These are phyloP conservation scores for Loriculus beryllinus DNA, from an alignment of 2,797 vertebrate genomes.

Conservation along the genomic window DNA sequence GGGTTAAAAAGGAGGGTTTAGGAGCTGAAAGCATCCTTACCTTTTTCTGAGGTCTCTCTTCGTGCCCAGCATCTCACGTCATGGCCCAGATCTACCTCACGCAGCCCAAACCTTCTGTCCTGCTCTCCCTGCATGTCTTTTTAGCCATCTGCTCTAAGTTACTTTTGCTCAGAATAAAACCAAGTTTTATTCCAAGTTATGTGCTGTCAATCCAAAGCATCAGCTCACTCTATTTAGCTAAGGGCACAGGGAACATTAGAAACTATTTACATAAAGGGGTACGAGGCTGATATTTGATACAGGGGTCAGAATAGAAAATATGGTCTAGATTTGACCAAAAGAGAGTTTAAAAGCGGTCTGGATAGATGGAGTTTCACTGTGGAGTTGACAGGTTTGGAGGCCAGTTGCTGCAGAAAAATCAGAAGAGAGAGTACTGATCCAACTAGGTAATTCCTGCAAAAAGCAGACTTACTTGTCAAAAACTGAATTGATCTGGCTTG, in stretches of 20 bases:
- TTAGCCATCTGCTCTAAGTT: not conserved
- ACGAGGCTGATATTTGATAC: not conserved
- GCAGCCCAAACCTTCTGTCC: not conserved
- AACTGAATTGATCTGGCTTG: slow-evolving; percentile 48
- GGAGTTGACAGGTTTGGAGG: slow-evolving; percentile 45
- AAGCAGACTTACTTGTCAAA: slow-evolving; percentile 62
- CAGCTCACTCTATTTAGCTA: not conserved
- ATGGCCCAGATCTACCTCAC: not conserved
- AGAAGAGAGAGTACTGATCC: slow-evolving; percentile 43
- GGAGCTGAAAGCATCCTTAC: not conserved
- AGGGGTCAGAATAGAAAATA: not conserved
- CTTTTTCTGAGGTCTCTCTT: not conserved
- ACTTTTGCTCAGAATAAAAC: not conserved
- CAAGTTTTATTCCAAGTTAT: not conserved
- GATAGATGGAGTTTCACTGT: slow-evolving; percentile 45
- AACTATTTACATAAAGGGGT: slow-evolving; percentile 6
- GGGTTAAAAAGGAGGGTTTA: not conserved
- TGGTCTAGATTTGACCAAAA: slow-evolving; percentile 49
- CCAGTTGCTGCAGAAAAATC: slow-evolving; percentile 23
- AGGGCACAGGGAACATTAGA: not conserved
- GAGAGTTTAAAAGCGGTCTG: slow-evolving; percentile 20
- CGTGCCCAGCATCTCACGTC: not conserved
- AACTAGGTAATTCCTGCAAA: slow-evolving; percentile 54
- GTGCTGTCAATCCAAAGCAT: not conserved
- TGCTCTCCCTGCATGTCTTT: not conserved